phyloP scores from a whole-genome alignment of 2,888 invertebrate species.

The Sarcophaga rosellei region DNA sequence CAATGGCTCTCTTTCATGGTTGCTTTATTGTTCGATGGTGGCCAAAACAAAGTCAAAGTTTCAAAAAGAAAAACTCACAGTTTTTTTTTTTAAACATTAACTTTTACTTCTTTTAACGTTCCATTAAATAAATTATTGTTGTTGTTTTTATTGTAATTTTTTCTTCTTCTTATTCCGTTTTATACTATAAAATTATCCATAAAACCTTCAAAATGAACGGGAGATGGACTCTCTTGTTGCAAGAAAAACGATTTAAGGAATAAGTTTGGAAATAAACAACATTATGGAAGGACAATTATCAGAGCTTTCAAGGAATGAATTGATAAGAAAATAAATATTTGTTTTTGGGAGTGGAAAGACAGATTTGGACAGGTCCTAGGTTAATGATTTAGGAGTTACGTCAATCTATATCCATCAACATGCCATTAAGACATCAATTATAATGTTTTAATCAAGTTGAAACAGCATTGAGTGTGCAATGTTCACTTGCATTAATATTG shows the following conservation, averaged over 20 bases:
- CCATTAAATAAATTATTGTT: not conserved
- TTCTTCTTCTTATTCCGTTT: not conserved
- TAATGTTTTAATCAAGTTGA: too few relatives aligned
- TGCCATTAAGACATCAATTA: too few relatives aligned
- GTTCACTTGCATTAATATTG: too few relatives aligned
- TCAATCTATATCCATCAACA: too few relatives aligned
- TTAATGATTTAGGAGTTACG: too few relatives aligned
- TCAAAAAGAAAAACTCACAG: conserved; percentile 9
- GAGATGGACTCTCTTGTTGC: conserved; percentile 13
- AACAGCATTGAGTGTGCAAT: too few relatives aligned
- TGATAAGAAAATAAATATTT: not conserved
- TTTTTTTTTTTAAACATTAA: conserved; percentile 46
- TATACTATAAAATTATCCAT: conserved; percentile 22
- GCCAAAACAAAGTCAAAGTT: not conserved
- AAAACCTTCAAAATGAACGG: conserved; percentile 60
- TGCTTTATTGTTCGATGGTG: not conserved
- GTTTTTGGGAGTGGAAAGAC: too few relatives aligned
- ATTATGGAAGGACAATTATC: not conserved
- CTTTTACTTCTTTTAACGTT: conserved; percentile 43
- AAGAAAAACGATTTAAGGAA: conserved; percentile 9
- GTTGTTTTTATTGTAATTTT: conserved; percentile 4
- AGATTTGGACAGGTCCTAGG: too few relatives aligned
- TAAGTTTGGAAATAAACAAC: not conserved
- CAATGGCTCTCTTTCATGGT: not conserved
- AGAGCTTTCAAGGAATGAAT: not conserved